Evolutionary conservation across 2,888 invertebrate genomes (phyloP).

Genomic region (Chymomyza fuscimana): DNA sequence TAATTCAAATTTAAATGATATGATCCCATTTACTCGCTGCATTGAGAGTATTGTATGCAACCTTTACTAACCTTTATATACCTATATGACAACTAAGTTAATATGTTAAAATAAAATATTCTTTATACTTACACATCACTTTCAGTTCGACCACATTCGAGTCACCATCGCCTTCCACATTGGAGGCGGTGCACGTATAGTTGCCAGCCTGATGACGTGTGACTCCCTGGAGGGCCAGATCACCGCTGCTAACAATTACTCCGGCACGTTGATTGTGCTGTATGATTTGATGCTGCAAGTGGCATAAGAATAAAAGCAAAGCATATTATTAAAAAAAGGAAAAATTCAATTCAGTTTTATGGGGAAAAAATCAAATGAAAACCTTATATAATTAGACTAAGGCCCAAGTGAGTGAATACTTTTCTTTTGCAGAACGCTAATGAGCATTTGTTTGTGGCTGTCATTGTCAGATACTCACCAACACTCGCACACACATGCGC

Average conservation of each 20-base stretch:
- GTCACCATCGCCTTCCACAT: constrained; percentile 94
- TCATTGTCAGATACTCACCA: constrained; percentile 14
- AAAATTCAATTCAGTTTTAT: background rate
- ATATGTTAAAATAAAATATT: background rate
- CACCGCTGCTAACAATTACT: constrained; percentile 91
- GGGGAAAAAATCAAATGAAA: constrained; percentile 8
- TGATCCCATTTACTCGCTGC: too few relatives aligned
- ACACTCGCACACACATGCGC: background rate
- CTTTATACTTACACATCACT: constrained; percentile 91
- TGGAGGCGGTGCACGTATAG: constrained; percentile 93
- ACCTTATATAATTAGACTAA: constrained; percentile 21
- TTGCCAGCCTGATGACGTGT: constrained; percentile 90
- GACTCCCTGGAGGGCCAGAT: constrained; percentile 90
- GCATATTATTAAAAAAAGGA: constrained; percentile 13
- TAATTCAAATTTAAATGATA: too few relatives aligned
- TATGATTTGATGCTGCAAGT: constrained; percentile 88
- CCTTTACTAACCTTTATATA: too few relatives aligned
- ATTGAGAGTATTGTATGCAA: too few relatives aligned
- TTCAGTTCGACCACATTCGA: constrained; percentile 90
- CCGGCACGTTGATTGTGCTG: constrained; percentile 92
- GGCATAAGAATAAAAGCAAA: constrained; percentile 12
- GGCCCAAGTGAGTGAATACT: background rate
- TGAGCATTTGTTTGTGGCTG: constrained; percentile 27
- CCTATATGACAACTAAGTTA: too few relatives aligned
- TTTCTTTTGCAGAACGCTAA: constrained; percentile 18